Evolutionary conservation across 2,888 invertebrate genomes (phyloP), one percentile per base, ranked within the genome.

Genomic region (Augochlorella aurata): DNA sequence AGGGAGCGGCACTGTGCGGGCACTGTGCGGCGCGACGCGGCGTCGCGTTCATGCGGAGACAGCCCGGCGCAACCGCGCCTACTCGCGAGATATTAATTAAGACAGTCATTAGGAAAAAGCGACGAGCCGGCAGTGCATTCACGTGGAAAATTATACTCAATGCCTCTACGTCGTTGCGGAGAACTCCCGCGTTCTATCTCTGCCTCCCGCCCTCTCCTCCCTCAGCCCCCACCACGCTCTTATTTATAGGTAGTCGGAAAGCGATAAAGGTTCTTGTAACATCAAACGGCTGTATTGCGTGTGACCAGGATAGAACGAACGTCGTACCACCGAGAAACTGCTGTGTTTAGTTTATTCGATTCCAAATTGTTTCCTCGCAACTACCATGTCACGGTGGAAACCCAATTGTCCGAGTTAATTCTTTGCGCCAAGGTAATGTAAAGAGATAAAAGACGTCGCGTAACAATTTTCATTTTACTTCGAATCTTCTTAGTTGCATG

Each of bases 101-200:
- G 83, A 85, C 81, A 68, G 82, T 82, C 86, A 68, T 87, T 85
- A 81, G 69, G 63, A 85, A 84, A 81, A 84, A 82, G 82, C 78
- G 79, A 61, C 85, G 85, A 81, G 78, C 74, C 79, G 69, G n/a
- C 72, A 38, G 74, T 65, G 77, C 84, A 81, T 79, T 79, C 78
- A 50, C 50, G 74, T 66, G 73, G 74, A 82, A 86, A 86, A 86
- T 86, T 82, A 80, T 82, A 61, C 78, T 74, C 29, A 83, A 54
- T 75, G 58, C 72, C 73, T 50, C 16, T 54, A 24, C 58, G 24
- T 45, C 70, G 66, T 61, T 82, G 67, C 67, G 24, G 44, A 44
- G 74, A 77, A 73, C 76, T 74, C 52, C 52, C 49, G 10, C 65
- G 71, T 66, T 47, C 70, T 63, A 45, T 63, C 29, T 29, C 18